Conservation (phyloP, 2,113 vertebrate species). For the Oncorhynchus keta region DNA sequence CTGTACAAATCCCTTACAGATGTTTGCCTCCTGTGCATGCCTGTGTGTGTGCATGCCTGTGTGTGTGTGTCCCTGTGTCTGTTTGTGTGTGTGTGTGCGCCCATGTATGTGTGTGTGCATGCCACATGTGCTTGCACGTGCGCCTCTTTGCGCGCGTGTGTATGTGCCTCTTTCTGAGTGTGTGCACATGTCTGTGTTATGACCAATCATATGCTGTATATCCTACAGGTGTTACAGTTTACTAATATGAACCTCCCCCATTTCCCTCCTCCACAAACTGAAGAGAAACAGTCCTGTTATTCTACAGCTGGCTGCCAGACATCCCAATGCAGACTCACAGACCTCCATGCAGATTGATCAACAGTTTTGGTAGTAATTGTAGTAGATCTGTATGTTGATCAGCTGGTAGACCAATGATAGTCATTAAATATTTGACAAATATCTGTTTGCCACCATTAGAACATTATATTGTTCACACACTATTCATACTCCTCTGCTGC, state of each 20-base stretch:
- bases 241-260: constrained; percentile 37
- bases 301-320: background rate
- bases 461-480: background rate
- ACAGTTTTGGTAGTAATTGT: background rate
- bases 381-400: background rate
- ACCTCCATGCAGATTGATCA: background rate
- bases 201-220: constrained; percentile 51
- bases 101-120: constrained; percentile 8
- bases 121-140: background rate
- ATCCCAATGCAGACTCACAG: background rate
- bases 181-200: constrained; percentile 50
- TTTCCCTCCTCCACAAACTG: constrained; percentile 30
- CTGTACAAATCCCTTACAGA: constrained; percentile 72
- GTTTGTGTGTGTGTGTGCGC: constrained; percentile 5
- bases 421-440: no score
- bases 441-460: no score
- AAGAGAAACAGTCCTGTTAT: constrained; percentile 24
- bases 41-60: background rate
- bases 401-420: background rate
- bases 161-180: background rate
- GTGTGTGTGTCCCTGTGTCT: background rate
- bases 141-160: background rate
- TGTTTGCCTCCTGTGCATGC: constrained; percentile 50
- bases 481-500: background rate
- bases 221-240: constrained; percentile 67